These are phyloP conservation scores for Macquaria australasica DNA, from an alignment of 2,113 vertebrate species.

Conservation along the genomic window DNA sequence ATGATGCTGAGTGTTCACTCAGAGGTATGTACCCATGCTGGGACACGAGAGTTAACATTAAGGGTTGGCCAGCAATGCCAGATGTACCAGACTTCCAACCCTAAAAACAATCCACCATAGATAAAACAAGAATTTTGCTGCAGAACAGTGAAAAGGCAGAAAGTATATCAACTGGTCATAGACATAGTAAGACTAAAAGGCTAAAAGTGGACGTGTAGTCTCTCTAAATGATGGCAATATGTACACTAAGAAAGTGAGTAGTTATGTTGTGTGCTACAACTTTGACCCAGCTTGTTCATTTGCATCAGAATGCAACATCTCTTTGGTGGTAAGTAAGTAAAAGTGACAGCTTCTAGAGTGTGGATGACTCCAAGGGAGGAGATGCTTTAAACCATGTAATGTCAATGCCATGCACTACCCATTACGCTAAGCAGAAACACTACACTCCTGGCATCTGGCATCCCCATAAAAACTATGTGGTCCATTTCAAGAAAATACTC, in stretches of 20 bases:
- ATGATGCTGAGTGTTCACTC: slow-evolving; percentile 50
- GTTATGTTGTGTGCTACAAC: slow-evolving; percentile 18
- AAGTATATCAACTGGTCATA: slow-evolving; percentile 34
- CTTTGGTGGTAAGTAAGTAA: not conserved
- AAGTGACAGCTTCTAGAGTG: not conserved
- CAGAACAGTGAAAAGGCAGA: slow-evolving; percentile 24
- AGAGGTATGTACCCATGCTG: slow-evolving; percentile 31
- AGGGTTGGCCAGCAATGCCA: slow-evolving; percentile 15
- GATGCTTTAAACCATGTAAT: slow-evolving; percentile 7
- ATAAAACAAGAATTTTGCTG: slow-evolving; percentile 9
- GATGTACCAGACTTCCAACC: slow-evolving; percentile 19
- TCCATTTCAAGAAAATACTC: not conserved
- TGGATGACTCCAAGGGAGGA: not conserved
- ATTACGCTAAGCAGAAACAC: not conserved
- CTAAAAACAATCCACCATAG: slow-evolving; percentile 12
- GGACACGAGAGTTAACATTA: slow-evolving; percentile 39
- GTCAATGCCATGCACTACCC: not conserved
- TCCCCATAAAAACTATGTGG: not conserved
- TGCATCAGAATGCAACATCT: slow-evolving; percentile 31
- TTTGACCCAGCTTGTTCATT: slow-evolving; percentile 27
- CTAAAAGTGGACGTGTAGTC: slow-evolving; percentile 15
- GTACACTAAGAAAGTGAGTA: slow-evolving; percentile 4
- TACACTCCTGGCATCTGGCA: not conserved
- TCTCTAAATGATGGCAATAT: slow-evolving; percentile 8
- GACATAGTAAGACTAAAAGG: slow-evolving; percentile 12